Base-by-base conservation (phyloP, 2,888 invertebrate species). In the Eupithecia dodoneata region DNA sequence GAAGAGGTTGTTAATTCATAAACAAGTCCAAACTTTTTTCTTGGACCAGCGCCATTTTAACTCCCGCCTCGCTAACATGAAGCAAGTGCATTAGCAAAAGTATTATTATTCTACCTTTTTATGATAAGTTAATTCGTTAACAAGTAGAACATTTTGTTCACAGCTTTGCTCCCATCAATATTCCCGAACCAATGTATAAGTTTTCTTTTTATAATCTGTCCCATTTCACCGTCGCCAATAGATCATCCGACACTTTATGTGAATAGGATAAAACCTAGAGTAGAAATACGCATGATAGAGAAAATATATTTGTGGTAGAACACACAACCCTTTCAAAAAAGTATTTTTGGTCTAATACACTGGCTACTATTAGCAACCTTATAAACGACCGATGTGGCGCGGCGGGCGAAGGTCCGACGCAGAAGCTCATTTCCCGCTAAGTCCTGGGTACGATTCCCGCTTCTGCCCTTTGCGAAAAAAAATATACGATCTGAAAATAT, bases 211-310 rank as follows among this genome's bases (percentile, higher is more conserved):
- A 81, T 81, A 81, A 83, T 81, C 81, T 78, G 77, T 78, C 77
- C 79, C 72, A 79, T 81, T 83, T 79, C 76, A 70, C 71, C 67
- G 73, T 78, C 80, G 75, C 79, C 82, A 80, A 83, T 81, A 83
- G 81, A 81, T 83, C 82, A 83, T 77, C 74, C 75, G 78, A 83
- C 81, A 81, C 78, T 83, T 81, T 83, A 83, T 83, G 82, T 81
- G 81, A 81, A 81, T 81, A 81, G 81, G 80, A 79, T 81, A 75
- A 52, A 42, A 59, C 55, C 55, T 1, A 71, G 74, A 76, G 79
- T 77, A 12, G 47, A 15, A 74, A 78, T 63, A 75, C 5, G 13
- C 4, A 70, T 18, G 47, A 45, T 69, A 69, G 69, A 18, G 18
- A 70, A 13, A n/a, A 44, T 10, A 66, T 15, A 69, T 67, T 67